These are phyloP conservation scores for Diadumene lineata DNA, from an alignment of 92 coral and sea anemone genomes.

Conservation along the genomic window DNA sequence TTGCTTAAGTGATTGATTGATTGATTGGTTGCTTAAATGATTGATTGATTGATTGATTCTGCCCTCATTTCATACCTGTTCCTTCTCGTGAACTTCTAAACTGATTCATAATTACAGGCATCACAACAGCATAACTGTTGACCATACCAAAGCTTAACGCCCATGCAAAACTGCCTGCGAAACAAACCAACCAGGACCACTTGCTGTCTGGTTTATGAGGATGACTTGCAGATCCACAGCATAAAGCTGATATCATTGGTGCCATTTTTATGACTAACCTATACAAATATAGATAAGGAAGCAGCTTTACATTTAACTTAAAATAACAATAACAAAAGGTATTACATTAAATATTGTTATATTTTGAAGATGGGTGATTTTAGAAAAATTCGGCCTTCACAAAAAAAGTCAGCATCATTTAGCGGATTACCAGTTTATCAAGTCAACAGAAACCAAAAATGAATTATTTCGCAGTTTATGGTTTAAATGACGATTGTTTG, in stretches of 20 bases:
- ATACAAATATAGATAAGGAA: background rate
- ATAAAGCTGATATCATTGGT: background rate
- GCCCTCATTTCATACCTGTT: conserved; percentile 1
- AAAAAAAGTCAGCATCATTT: no score
- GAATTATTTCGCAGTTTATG: background rate
- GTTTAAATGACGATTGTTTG: background rate
- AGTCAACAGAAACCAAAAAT: no score
- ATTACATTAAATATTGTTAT: no score
- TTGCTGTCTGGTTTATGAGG: conserved; percentile 20
- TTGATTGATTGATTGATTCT: no score
- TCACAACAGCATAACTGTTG: conserved; percentile 23
- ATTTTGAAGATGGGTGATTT: no score
- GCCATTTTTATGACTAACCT: background rate
- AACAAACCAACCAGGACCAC: conserved; percentile 25
- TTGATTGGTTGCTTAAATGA: no score
- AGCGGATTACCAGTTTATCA: no score
- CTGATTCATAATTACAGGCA: conserved; percentile 28
- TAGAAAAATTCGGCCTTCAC: no score
- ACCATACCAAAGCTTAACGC: conserved; percentile 6
- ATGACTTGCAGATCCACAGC: background rate
- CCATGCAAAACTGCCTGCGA: conserved; percentile 3
- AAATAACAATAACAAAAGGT: no score
- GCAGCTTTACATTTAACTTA: no score
- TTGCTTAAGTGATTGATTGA: no score
- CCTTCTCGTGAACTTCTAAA: conserved; percentile 10